These are phyloP conservation scores for Sebastes minor DNA, from an alignment of 2,797 vertebrate species.

Conservation along the genomic window DNA sequence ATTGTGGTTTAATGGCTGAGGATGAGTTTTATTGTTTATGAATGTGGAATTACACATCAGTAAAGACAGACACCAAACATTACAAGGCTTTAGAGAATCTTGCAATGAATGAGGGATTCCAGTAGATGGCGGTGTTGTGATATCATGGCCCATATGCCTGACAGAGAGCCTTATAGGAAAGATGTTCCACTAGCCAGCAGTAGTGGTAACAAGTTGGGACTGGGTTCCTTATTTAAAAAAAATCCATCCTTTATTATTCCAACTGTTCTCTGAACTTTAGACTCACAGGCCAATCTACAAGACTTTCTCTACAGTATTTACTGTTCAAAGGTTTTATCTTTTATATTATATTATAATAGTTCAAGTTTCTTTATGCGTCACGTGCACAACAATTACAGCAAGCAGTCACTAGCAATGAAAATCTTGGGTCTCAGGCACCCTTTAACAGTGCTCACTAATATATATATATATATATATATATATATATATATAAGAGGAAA, in stretches of 20 bases:
- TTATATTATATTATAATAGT: background rate
- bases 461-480: too few species aligned
- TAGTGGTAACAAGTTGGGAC: background rate
- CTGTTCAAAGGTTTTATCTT: background rate
- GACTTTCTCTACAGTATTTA: background rate
- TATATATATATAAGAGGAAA: too few species aligned
- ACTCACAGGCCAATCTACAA: background rate
- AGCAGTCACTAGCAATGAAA: too few species aligned
- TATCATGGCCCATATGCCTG: background rate
- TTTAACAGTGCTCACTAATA: too few species aligned
- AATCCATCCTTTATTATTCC: background rate
- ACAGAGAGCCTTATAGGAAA: conserved; percentile 22
- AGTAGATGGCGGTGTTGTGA: conserved; percentile 21
- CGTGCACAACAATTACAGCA: too few species aligned
- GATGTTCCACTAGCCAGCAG: background rate
- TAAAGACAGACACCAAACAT: background rate
- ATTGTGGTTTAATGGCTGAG: background rate
- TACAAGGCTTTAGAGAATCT: background rate
- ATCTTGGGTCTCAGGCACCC: too few species aligned
- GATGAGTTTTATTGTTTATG: background rate
- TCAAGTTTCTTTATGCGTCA: too few species aligned
- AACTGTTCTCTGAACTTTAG: background rate
- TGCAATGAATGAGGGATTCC: background rate
- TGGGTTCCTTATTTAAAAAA: background rate
- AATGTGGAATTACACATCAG: background rate